A percentile compares a stretch with the other conserved stretches of the same genome.
Evolutionary conservation across 2,797 vertebrate genomes (phyloP).

Genomic region (Okamejei kenojei): DNA sequence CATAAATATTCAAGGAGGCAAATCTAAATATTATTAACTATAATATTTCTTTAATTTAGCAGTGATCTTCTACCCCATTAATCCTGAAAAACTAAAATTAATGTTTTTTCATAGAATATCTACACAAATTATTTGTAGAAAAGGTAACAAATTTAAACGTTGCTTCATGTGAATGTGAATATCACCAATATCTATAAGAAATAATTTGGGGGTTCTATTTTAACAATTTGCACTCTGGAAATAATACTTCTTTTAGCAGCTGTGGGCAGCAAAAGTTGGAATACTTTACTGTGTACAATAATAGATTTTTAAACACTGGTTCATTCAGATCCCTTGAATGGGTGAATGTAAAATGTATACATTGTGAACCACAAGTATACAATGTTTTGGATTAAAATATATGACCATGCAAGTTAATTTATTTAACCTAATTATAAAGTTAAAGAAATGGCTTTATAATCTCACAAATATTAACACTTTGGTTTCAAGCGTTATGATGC

Average conservation of each 20-base stretch:
- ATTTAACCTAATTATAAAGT: background rate
- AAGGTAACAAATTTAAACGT: background rate
- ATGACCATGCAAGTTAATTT: background rate
- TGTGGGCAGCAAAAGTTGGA: background rate
- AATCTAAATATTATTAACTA: background rate
- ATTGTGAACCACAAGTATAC: background rate
- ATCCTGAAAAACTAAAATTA: background rate
- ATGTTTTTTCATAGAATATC: background rate
- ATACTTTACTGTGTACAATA: background rate
- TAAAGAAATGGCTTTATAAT: background rate
- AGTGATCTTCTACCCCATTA: background rate
- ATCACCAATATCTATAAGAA: background rate
- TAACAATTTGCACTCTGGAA: background rate
- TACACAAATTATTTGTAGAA: background rate
- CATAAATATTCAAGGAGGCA: background rate
- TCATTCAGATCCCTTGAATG: background rate
- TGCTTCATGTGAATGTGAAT: background rate
- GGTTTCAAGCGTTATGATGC: background rate
- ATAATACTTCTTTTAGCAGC: background rate
- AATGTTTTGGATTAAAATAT: background rate
- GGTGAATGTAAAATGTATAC: slow-evolving; percentile 10
- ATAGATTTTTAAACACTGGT: background rate
- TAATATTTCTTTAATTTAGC: background rate
- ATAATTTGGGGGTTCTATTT: background rate
- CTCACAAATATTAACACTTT: background rate